Percentiles rank a stretch among this genome's conserved stretches.
Conservation (phyloP, 2,113 vertebrate genomes). For the Oncorhynchus mykiss region DNA sequence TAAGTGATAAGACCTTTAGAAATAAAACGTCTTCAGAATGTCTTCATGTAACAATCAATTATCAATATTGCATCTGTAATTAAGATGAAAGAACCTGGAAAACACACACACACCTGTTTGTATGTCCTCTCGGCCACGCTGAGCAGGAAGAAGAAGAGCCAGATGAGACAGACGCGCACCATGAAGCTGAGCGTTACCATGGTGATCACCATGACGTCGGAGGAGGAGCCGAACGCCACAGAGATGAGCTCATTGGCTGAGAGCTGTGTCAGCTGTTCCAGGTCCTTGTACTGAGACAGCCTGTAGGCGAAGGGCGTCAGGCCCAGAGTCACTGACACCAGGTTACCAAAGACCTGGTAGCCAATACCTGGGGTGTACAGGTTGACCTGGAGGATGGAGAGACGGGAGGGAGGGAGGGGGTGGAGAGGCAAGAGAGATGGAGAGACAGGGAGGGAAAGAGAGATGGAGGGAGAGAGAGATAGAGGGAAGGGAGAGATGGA, state of each 20-base stretch:
- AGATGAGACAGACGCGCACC: slow-evolving; percentile 91
- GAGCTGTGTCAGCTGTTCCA: slow-evolving; percentile 84
- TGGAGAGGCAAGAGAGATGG: no score
- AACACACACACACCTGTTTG: slow-evolving; percentile 79
- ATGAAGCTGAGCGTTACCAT: slow-evolving; percentile 92
- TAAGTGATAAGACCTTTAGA: no score
- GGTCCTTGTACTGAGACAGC: slow-evolving; percentile 87
- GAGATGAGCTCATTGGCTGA: slow-evolving; percentile 83
- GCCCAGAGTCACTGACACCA: slow-evolving; percentile 86
- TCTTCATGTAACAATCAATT: no score
- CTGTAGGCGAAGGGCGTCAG: slow-evolving; percentile 91
- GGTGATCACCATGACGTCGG: slow-evolving; percentile 80
- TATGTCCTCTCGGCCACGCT: slow-evolving; percentile 98
- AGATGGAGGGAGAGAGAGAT: no score
- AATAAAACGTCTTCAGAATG: no score
- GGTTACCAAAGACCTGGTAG: slow-evolving; percentile 95
- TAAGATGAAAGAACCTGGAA: neutral
- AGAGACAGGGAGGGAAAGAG: no score
- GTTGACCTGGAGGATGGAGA: slow-evolving; percentile 81
- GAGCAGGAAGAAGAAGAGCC: slow-evolving; percentile 99
- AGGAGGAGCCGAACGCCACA: slow-evolving; percentile 85
- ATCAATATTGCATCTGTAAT: neutral
- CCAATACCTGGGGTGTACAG: slow-evolving; percentile 91
- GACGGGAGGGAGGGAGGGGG: neutral
- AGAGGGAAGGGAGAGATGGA: no score